Evolutionary conservation across 1,140 invertebrate genomes (phyloP).

Genomic region (Drosophila chauvacae): DNA sequence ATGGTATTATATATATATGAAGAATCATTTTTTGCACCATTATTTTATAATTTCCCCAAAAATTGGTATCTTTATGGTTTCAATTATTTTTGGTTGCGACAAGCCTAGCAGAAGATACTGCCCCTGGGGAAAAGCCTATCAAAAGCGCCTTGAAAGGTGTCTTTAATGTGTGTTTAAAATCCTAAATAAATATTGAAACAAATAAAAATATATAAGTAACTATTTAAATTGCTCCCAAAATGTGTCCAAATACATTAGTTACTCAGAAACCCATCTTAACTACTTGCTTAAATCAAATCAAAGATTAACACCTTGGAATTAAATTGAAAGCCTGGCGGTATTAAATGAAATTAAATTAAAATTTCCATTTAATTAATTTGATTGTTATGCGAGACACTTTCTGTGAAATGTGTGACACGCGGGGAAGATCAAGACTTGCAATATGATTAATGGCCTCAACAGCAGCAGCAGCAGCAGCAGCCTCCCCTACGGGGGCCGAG

Average conservation of each 20-base stretch:
- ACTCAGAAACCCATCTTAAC: background rate
- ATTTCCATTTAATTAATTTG: conserved; percentile 23
- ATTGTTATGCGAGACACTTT: conserved; percentile 21
- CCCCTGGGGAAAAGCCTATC: background rate
- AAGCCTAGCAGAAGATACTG: background rate
- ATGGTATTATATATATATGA: background rate
- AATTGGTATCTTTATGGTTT: background rate
- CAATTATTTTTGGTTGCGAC: background rate
- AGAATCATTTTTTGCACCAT: background rate
- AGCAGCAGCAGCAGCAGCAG: background rate
- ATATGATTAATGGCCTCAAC: conserved; percentile 26
- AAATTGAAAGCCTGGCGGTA: background rate
- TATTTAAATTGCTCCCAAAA: too few relatives aligned
- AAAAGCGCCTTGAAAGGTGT: background rate
- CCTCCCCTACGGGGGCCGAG: background rate
- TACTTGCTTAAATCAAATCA: background rate
- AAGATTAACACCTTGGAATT: background rate
- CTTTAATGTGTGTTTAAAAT: background rate
- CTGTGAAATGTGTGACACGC: conserved; percentile 22
- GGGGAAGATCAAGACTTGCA: conserved; percentile 42
- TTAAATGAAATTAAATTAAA: conserved; percentile 6
- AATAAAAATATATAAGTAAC: too few relatives aligned
- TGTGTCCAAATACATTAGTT: background rate
- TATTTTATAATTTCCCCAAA: conserved; percentile 2
- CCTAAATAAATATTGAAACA: background rate